Conservation (phyloP, 2,797 vertebrate genomes). For the Pyrocephalus nanus region DNA sequence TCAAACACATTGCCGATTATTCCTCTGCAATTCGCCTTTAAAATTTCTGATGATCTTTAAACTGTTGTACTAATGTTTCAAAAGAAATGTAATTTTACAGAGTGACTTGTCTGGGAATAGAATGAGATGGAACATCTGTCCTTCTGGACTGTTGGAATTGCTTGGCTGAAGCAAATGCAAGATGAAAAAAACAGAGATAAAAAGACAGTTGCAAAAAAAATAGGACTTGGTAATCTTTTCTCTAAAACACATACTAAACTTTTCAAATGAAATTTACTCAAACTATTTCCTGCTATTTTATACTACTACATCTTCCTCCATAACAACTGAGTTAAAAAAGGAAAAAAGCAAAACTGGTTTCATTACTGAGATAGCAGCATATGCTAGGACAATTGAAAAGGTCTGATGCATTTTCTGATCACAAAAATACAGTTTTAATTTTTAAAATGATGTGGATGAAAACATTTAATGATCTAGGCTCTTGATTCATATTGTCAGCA, state of each 20-base stretch:
- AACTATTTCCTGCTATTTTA: slow-evolving; percentile 54
- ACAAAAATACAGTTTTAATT: background rate
- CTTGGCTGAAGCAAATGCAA: slow-evolving; percentile 34
- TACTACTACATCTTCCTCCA: slow-evolving; percentile 57
- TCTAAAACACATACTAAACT: slow-evolving; percentile 15
- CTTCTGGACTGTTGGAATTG: slow-evolving; percentile 27
- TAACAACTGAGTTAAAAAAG: slow-evolving; percentile 63
- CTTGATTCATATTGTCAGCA: background rate
- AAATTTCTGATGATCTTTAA: slow-evolving; percentile 57
- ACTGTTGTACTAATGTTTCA: slow-evolving; percentile 44
- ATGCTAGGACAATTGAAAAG: slow-evolving; percentile 56
- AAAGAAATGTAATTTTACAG: slow-evolving; percentile 56
- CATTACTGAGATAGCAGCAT: slow-evolving; percentile 52
- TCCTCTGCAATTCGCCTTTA: slow-evolving; percentile 35
- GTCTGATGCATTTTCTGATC: slow-evolving; percentile 26
- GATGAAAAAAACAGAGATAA: slow-evolving; percentile 46
- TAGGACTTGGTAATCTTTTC: slow-evolving; percentile 38
- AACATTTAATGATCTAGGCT: background rate
- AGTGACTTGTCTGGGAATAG: slow-evolving; percentile 60
- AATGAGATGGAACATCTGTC: slow-evolving; percentile 57
- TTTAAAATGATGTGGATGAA: background rate
- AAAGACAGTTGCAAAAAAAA: slow-evolving; percentile 49
- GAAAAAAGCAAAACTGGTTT: slow-evolving; percentile 48
- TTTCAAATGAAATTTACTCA: slow-evolving; percentile 51
- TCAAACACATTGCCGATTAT: background rate